Percentiles rank a stretch among this genome's conserved stretches.
These are phyloP conservation scores for Oryzias sinensis DNA, from an alignment of 2,797 vertebrate species.

Conservation along the genomic window DNA sequence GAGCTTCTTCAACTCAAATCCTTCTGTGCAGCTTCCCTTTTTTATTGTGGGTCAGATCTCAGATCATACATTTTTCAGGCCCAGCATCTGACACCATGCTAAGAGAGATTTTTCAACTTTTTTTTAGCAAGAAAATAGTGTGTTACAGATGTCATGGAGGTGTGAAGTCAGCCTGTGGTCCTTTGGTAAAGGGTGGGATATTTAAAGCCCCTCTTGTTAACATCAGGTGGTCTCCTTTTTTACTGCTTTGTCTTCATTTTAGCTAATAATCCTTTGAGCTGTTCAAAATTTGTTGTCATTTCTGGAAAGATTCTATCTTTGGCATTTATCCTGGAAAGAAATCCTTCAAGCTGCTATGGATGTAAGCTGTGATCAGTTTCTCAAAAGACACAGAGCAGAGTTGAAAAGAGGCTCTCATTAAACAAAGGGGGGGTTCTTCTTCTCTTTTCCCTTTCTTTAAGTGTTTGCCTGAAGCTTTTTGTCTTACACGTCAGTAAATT, in stretches of 20 bases:
- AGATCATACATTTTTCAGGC: conserved; percentile 77
- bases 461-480: conserved; percentile 43
- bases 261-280: conserved; percentile 50
- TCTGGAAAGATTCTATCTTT: conserved; percentile 43
- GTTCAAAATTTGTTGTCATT: conserved; percentile 49
- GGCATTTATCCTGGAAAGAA: conserved; percentile 37
- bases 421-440: conserved; percentile 37
- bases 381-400: conserved; percentile 43
- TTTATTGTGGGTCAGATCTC: conserved; percentile 72
- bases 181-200: conserved; percentile 56
- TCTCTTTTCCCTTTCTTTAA: conserved; percentile 52
- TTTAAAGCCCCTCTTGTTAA: conserved; percentile 62
- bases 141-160: conserved; percentile 74
- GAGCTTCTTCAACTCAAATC: conserved; percentile 73
- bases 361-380: conserved; percentile 48
- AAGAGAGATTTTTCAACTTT: conserved; percentile 71
- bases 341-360: conserved; percentile 59
- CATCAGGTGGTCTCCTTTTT: conserved; percentile 59
- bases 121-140: conserved; percentile 63
- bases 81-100: conserved; percentile 74
- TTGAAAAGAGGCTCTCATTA: conserved; percentile 32
- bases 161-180: conserved; percentile 68
- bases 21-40: conserved; percentile 58
- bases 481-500: conserved; percentile 33
- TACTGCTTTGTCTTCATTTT: conserved; percentile 34